Base-by-base conservation (phyloP, 2,888 invertebrate species). In the Drosophila ustulata region DNA sequence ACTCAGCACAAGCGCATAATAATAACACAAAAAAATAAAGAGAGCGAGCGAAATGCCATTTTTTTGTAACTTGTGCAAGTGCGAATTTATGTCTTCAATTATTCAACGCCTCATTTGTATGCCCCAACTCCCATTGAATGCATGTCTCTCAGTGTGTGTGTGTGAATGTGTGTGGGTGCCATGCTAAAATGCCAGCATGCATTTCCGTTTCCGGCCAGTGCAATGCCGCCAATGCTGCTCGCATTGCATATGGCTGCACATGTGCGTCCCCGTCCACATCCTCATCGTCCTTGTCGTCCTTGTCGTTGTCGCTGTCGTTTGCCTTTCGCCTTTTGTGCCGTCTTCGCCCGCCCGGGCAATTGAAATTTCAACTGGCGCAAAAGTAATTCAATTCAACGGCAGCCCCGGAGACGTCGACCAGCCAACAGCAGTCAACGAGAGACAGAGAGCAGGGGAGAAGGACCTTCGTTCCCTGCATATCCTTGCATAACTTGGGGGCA, bases 381-480 rank as follows among this genome's bases (percentile, higher is more conserved):
- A 81, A 85, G 89, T 87, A 88, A 90, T 90, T 90, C 87, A 89
- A 90, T 89, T 90, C 89, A 89, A 90, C 76, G 80, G 65, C 88
- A 71, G 77, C 83, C 71, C 69, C 81, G 65, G 71, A 81, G 80
- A 82, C 71, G 83, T 70, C 64, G 79, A 80, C 70, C 69, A 75
- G 65, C 71, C 66, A 57, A 43, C 47, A 46, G 45, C 47, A 46
- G 39, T 2, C 39, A 41, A 11, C 11, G 11, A 34, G 34, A 9
- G 34, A 9, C 1, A 34, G 34, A 11, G 34, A 34, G 34, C 9
- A 2, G 11, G 1, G 34, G 26, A 13, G 39, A 59, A 28, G 13
- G 18, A 18, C 18, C 18, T 11, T 3, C 1, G 58, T 57, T 49
- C 43, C 71, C 58, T 71, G 78, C 76, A 56, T 59, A 63, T 51